Conservation (phyloP, 2,797 vertebrate genomes). For the Lepidocolaptes lacrymiger region DNA sequence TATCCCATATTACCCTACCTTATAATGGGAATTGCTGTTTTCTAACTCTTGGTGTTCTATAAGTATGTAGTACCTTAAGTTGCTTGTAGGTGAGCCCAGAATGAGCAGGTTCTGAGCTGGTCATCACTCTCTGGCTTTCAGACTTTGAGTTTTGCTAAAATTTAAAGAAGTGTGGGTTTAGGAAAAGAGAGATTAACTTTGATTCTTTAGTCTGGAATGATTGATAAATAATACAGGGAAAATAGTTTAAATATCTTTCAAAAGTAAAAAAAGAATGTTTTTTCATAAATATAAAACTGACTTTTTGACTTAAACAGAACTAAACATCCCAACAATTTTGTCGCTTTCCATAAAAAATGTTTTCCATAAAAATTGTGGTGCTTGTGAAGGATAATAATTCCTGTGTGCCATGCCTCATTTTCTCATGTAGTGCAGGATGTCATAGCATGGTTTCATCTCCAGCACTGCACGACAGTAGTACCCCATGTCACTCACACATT, state of each 20-base stretch:
- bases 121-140: background rate
- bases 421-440: background rate
- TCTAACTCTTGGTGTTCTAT: background rate
- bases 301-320: background rate
- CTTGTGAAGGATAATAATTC: background rate
- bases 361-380: background rate
- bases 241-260: background rate
- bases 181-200: background rate
- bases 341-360: background rate
- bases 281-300: background rate
- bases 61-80: background rate
- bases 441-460: background rate
- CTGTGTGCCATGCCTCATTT: background rate
- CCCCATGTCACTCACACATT: background rate
- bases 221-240: background rate
- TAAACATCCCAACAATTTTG: background rate
- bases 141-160: background rate
- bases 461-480: background rate
- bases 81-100: background rate
- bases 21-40: background rate
- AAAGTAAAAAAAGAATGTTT: background rate
- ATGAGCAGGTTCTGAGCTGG: background rate
- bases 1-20: too few species aligned
- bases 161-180: background rate
- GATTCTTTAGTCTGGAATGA: background rate